Percentiles rank a stretch among this genome's conserved stretches.
Evolutionary conservation across 2,797 vertebrate genomes (phyloP).

Genomic region (Hirundo rustica): DNA sequence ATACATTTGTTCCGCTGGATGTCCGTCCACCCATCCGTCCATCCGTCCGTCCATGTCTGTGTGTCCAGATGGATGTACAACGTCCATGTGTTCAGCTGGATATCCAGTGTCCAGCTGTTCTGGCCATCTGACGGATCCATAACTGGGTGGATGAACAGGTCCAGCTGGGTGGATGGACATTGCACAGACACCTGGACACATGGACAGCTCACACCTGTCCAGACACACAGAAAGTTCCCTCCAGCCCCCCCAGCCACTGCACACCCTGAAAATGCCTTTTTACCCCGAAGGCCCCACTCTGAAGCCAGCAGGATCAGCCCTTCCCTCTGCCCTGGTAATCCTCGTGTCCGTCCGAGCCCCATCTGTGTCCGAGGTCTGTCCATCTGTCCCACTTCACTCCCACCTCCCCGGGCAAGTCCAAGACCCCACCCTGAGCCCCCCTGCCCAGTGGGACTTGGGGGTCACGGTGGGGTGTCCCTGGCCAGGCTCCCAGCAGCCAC

Average conservation of each 20-base stretch:
- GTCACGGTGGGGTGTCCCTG: background rate
- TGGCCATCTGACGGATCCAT: background rate
- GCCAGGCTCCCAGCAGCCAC: background rate
- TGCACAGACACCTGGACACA: background rate
- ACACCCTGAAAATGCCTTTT: background rate
- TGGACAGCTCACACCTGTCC: accelerated
- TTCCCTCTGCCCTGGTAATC: accelerated
- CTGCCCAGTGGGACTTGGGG: no score
- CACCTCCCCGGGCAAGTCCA: no score
- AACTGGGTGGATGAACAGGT: accelerated
- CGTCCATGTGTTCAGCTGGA: background rate
- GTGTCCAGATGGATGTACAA: no score
- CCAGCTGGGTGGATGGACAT: accelerated
- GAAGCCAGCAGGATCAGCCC: background rate
- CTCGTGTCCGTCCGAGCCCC: background rate
- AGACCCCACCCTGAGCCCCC: background rate
- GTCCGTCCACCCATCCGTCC: no score
- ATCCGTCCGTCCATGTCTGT: no score
- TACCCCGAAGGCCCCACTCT: background rate
- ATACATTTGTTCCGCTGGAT: no score
- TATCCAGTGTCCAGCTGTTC: background rate
- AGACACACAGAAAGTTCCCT: background rate
- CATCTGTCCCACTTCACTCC: accelerated
- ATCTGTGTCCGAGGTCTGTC: accelerated
- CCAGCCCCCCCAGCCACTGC: no score